A percentile compares a stretch with the other conserved stretches of the same genome.
These are phyloP conservation scores for Stercorarius parasiticus DNA, from an alignment of 2,113 vertebrate species.

Conservation along the genomic window DNA sequence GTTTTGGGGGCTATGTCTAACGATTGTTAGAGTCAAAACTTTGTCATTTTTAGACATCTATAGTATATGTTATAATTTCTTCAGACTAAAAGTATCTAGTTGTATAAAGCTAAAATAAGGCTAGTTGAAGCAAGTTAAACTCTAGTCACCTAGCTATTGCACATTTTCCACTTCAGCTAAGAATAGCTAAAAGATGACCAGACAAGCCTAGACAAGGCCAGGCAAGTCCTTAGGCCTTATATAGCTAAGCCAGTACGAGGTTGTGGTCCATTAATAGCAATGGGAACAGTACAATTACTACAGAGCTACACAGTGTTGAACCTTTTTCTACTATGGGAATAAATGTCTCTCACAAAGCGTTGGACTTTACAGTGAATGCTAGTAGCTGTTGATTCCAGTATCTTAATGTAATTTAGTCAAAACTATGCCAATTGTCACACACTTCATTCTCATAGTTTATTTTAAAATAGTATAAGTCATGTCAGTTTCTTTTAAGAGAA, in stretches of 20 bases:
- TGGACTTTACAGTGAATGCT: background rate
- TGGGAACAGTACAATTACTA: background rate
- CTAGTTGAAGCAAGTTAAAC: background rate
- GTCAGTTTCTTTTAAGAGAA: conserved; percentile 38
- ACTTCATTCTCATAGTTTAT: background rate
- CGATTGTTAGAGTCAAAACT: background rate
- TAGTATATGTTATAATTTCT: background rate
- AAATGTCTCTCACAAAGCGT: background rate
- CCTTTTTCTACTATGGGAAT: background rate
- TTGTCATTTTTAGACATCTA: background rate
- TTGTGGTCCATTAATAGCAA: background rate
- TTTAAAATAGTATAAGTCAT: background rate
- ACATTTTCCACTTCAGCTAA: background rate
- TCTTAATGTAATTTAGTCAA: background rate
- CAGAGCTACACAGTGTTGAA: background rate
- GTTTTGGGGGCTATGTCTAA: background rate
- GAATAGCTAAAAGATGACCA: background rate
- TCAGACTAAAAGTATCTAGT: background rate
- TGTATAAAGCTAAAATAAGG: background rate
- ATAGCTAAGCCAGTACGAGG: background rate
- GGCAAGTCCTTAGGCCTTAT: background rate
- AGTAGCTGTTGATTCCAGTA: background rate
- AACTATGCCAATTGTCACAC: background rate
- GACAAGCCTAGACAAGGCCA: background rate
- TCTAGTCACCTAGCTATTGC: background rate